A percentile compares a stretch with the other conserved stretches of the same genome.
These are phyloP conservation scores for Habropoda laboriosa DNA, from an alignment of 1,140 invertebrate genomes.

Conservation along the genomic window DNA sequence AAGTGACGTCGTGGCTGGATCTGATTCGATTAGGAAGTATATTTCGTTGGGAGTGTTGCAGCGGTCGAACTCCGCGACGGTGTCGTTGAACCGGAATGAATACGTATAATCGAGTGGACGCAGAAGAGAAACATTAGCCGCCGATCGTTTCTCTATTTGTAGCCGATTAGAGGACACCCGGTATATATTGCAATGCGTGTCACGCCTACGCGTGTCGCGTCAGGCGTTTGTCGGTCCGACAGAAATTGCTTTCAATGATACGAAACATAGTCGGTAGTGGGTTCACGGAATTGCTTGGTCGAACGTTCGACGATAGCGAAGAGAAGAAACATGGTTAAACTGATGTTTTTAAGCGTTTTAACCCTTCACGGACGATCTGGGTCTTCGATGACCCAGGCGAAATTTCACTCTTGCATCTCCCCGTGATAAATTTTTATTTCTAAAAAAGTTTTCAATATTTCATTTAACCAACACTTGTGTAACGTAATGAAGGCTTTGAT, in stretches of 20 bases:
- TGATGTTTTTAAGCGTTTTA: too few species aligned
- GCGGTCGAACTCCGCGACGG: conserved; percentile 18
- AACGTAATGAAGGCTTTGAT: too few species aligned
- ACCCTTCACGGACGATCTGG: too few species aligned
- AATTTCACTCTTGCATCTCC: background rate
- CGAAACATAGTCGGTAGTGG: conserved; percentile 18
- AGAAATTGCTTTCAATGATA: conserved; percentile 49
- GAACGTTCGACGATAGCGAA: background rate
- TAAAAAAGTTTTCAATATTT: too few species aligned
- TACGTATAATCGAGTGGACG: too few species aligned
- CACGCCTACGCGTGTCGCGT: conserved; percentile 55
- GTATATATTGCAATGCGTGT: conserved; percentile 43
- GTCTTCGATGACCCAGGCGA: too few species aligned
- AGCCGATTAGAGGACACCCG: conserved; percentile 41
- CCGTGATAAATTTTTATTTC: background rate
- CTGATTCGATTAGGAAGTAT: conserved; percentile 79
- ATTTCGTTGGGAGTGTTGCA: conserved; percentile 52
- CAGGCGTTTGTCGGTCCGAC: conserved; percentile 48
- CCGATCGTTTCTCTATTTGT: conserved; percentile 31
- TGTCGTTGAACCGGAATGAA: conserved; percentile 29
- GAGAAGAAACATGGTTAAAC: too few species aligned
- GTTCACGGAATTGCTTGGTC: background rate
- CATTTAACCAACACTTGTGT: too few species aligned
- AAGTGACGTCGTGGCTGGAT: conserved; percentile 72
- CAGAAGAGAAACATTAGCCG: background rate